phyloP scores from a whole-genome alignment of 2,888 invertebrate species.

The Cosmia pyralina region DNA sequence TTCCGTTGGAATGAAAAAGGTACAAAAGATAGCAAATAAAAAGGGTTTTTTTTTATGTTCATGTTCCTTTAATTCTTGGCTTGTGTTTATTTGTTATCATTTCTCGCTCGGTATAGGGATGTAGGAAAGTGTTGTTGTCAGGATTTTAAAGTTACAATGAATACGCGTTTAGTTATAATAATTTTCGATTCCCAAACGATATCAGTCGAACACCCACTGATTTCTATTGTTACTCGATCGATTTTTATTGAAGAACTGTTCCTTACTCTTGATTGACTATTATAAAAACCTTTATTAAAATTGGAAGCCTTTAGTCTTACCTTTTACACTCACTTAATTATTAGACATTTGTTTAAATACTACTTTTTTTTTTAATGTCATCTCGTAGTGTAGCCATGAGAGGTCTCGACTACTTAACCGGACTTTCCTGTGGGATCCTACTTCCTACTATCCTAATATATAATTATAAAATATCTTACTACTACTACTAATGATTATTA shows the following conservation, averaged over 20 bases:
- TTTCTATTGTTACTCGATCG: background rate
- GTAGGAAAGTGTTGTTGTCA: background rate
- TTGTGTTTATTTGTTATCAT: slow-evolving; percentile 51
- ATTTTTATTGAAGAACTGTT: background rate
- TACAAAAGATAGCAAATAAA: slow-evolving; percentile 57
- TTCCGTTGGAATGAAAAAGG: slow-evolving; percentile 53
- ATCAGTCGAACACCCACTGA: background rate
- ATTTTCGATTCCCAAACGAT: background rate
- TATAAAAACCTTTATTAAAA: no score
- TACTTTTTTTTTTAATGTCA: no score
- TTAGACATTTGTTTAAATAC: background rate
- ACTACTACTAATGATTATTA: no score
- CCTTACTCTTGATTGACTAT: no score
- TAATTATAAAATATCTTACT: no score
- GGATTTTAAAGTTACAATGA: background rate
- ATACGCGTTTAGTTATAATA: no score
- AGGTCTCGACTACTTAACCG: no score
- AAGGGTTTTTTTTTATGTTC: slow-evolving; percentile 43
- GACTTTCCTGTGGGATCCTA: no score
- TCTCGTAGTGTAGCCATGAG: no score
- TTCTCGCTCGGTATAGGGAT: slow-evolving; percentile 15
- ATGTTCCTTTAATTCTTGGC: slow-evolving; percentile 52
- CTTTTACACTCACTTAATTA: no score
- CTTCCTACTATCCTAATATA: no score
- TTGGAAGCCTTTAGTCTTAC: no score